Evolutionary conservation across 2,113 vertebrate genomes (phyloP).

Genomic region (Chiloscyllium plagiosum): DNA sequence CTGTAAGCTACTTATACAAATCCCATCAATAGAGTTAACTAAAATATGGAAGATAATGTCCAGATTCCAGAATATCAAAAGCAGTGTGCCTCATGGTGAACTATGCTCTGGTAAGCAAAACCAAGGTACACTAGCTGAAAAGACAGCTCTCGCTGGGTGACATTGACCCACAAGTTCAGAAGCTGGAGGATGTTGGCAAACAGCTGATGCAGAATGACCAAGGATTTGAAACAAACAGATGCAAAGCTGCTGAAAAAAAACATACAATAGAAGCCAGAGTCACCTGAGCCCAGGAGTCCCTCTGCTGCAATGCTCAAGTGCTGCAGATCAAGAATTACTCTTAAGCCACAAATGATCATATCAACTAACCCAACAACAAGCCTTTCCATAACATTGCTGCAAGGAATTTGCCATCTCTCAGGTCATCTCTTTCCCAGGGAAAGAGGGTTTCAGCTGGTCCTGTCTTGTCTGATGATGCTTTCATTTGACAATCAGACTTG

Average conservation of each 20-base stretch:
- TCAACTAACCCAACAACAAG: neutral
- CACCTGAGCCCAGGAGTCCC: neutral
- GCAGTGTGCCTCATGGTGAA: neutral
- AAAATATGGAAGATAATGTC: neutral
- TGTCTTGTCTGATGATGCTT: neutral
- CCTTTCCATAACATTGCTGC: neutral
- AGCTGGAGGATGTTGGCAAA: neutral
- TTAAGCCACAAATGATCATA: neutral
- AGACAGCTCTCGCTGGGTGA: neutral
- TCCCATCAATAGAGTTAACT: too few species aligned
- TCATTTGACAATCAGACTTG: neutral
- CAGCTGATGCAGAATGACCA: neutral
- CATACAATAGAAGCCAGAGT: neutral
- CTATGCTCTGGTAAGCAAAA: neutral
- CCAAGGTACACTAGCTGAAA: neutral
- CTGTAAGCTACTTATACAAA: too few species aligned
- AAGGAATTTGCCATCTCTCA: neutral
- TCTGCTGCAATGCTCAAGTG: neutral
- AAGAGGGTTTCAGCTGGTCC: neutral
- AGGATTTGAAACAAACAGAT: neutral
- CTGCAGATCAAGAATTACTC: neutral
- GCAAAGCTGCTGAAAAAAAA: neutral
- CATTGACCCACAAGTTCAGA: neutral
- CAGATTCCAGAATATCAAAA: neutral
- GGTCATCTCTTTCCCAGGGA: neutral